Evolutionary conservation across 2,113 vertebrate genomes (phyloP), one percentile per base, ranked within the genome.

Genomic region (Charina bottae): DNA sequence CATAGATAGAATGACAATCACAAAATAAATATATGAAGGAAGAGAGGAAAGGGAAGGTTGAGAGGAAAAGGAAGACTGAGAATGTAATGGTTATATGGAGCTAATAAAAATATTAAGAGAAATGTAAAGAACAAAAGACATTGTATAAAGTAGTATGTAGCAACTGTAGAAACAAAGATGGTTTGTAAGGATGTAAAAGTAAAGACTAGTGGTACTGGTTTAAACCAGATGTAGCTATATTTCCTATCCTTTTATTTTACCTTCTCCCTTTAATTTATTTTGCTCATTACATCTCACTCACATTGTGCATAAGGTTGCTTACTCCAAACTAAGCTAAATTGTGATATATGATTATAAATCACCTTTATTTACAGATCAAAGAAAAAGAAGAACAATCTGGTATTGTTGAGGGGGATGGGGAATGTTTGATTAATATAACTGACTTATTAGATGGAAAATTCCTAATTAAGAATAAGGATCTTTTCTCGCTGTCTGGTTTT

Each of bases 401-500:
- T 60, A 42, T 42, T 88, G 17, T 88, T 88, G 21, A 13, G 56
- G 21, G 33, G 23, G 24, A 12, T 2, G 37, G 23, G 37, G 33
- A 37, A 78, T 88, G 56, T 37, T 42, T 60, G 33, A 37, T 60
- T 24, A 88, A 88, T 26, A 60, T 26, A 60, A 42, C 28, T 54
- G 53, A 53, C 46, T 85, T 21, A 42, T 21, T 87, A 33, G 85
- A 56, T 37, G 4, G 56, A 46, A 78, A 6, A 37, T 37, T 37
- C 19, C 17, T 2, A 21, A 19, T 78, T 78, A 78, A 78, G 90
- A 95, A 83, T 55, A 93, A 95, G 88, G 21, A 92, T 96, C 95
- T 95, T 87, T 93, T 95, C 94, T 95, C 93, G 91, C 92, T 93
- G 33, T 84, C 94, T 95, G 85, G 89, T 94, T 93, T 94, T 96